phyloP scores from a whole-genome alignment of 2,888 invertebrate genomes.

The Erebia ligea region DNA sequence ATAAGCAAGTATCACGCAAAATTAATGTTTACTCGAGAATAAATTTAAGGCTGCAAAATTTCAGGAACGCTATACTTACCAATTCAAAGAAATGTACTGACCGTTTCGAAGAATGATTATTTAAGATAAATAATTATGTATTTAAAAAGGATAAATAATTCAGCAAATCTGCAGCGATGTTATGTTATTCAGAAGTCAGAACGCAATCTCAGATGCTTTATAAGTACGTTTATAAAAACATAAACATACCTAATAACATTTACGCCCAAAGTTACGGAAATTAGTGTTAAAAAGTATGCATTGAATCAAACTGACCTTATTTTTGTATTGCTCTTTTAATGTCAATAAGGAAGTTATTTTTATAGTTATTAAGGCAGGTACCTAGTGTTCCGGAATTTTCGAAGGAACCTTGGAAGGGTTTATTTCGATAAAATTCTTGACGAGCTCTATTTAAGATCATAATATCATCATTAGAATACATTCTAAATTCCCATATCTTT shows the following conservation, averaged over 20 bases:
- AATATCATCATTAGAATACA: neutral
- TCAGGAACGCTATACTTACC: neutral
- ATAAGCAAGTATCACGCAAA: no score
- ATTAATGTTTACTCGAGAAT: no score
- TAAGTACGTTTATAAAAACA: slow-evolving; percentile 1
- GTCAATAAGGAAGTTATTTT: slow-evolving; percentile 10
- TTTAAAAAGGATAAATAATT: neutral
- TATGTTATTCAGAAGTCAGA: slow-evolving; percentile 11
- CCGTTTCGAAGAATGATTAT: neutral
- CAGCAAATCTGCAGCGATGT: neutral
- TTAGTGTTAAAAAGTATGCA: neutral
- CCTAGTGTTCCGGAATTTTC: neutral
- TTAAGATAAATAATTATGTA: neutral
- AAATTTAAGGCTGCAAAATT: no score
- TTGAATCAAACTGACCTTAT: slow-evolving; percentile 13
- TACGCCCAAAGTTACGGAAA: slow-evolving; percentile 10
- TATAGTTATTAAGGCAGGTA: neutral
- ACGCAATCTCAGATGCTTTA: neutral
- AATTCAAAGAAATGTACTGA: neutral
- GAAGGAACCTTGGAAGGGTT: neutral
- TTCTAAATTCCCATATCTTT: no score
- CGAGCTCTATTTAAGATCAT: neutral
- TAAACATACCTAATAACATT: slow-evolving; percentile 5
- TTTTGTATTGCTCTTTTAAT: slow-evolving; percentile 10
- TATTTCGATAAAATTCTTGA: neutral